A percentile compares a stretch with the other conserved stretches of the same genome.
phyloP scores from a whole-genome alignment of 2,888 invertebrate species.

The Drosophila infuscata region DNA sequence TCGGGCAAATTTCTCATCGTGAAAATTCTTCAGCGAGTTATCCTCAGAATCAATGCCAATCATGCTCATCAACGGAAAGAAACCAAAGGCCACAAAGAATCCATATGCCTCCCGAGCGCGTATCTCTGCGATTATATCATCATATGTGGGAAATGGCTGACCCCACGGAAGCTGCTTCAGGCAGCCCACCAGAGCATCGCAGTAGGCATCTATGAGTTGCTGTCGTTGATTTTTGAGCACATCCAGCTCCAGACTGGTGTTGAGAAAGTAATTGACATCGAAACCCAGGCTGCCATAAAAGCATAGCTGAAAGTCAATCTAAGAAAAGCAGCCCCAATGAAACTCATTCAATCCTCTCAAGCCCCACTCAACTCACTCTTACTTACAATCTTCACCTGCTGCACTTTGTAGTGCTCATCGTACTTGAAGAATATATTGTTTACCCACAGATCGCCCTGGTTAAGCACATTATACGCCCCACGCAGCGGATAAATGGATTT shows the following conservation, averaged over 20 bases:
- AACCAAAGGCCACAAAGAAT: conserved; percentile 83
- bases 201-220: conserved; percentile 76
- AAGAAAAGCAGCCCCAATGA: neutral
- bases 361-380: accelerated
- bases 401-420: conserved; percentile 65
- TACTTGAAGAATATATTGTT: conserved; percentile 86
- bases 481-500: conserved; percentile 76
- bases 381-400: conserved; percentile 85
- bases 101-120: conserved; percentile 80
- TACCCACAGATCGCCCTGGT: conserved; percentile 86
- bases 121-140: conserved; percentile 77
- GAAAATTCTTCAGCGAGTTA: conserved; percentile 82
- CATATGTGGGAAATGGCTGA: conserved; percentile 65
- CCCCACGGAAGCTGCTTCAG: conserved; percentile 67
- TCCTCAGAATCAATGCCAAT: conserved; percentile 81
- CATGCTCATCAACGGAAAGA: conserved; percentile 84
- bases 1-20: conserved; percentile 78
- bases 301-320: conserved; percentile 85
- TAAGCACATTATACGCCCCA: conserved; percentile 84
- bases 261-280: conserved; percentile 84
- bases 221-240: conserved; percentile 72
- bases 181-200: conserved; percentile 61
- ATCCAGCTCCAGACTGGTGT: conserved; percentile 82
- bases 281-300: conserved; percentile 84
- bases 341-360: neutral